Conservation (phyloP, 2,113 vertebrate species). For the Silurus glanis region DNA sequence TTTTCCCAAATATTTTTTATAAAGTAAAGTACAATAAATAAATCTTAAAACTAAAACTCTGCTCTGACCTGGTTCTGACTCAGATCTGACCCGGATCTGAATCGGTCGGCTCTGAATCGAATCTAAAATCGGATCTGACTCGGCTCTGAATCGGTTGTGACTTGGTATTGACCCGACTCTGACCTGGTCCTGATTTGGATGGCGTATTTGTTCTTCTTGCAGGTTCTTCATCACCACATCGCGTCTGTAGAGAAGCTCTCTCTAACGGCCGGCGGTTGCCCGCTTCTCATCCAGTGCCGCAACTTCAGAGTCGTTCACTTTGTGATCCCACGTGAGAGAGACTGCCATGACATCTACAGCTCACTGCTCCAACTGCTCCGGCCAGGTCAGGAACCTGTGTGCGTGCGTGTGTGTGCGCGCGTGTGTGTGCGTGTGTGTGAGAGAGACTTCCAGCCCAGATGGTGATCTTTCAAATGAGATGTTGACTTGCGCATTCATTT, state of each 20-base stretch:
- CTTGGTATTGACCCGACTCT: no score
- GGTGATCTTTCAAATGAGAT: conserved; percentile 8
- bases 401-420: not conserved
- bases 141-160: no score
- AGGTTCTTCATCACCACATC: conserved; percentile 98
- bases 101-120: no score
- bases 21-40: no score
- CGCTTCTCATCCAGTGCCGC: conserved; percentile 92
- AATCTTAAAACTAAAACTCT: no score
- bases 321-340: conserved; percentile 87
- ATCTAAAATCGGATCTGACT: no score
- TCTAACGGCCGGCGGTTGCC: conserved; percentile 91
- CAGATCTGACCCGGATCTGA: no score
- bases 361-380: conserved; percentile 88
- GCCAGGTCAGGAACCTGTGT: conserved; percentile 74
- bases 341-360: conserved; percentile 97
- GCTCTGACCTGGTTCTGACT: no score
- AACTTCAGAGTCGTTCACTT: conserved; percentile 95
- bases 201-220: conserved; percentile 14
- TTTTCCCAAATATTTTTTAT: no score
- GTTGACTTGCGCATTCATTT: conserved; percentile 13
- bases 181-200: not conserved
- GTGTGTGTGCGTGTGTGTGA: not conserved
- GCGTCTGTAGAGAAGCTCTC: conserved; percentile 91
- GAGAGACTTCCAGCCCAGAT: not conserved